phyloP scores from a whole-genome alignment of 2,113 vertebrate species.

The Nesoenas mayeri region DNA sequence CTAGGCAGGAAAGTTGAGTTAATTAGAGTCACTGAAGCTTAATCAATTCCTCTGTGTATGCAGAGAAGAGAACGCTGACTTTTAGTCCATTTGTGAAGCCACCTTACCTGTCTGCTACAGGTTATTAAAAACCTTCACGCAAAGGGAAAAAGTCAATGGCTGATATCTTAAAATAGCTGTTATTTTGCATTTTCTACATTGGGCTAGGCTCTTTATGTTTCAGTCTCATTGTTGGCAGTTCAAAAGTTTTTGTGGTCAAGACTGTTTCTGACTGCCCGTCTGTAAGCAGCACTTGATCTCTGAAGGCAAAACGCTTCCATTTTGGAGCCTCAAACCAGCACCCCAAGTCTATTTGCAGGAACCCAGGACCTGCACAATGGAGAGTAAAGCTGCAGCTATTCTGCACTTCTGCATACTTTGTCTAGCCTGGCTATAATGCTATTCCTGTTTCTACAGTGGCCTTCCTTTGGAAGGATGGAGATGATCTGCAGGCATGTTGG shows the following conservation, averaged over 20 bases:
- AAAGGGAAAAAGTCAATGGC: neutral
- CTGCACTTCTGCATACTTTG: neutral
- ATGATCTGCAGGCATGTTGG: neutral
- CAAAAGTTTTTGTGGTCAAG: neutral
- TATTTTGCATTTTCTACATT: neutral
- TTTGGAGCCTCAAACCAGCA: neutral
- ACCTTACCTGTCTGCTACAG: neutral
- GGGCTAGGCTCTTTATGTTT: neutral
- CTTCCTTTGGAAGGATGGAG: neutral
- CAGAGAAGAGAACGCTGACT: neutral
- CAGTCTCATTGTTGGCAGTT: neutral
- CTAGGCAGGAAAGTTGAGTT: constrained; percentile 49
- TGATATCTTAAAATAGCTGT: neutral
- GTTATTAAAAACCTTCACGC: neutral
- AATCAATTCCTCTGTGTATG: constrained; percentile 51
- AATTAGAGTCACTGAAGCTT: constrained; percentile 62
- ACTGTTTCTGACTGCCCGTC: neutral
- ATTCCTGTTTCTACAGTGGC: neutral
- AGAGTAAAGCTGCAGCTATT: neutral
- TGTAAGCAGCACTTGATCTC: neutral
- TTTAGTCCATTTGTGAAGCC: constrained; percentile 13
- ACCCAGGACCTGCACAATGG: neutral
- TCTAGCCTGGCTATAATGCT: neutral
- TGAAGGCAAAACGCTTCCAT: neutral
- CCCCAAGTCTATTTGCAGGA: neutral